phyloP scores from a whole-genome alignment of 2,113 vertebrate genomes.

The Antigone vipio region DNA sequence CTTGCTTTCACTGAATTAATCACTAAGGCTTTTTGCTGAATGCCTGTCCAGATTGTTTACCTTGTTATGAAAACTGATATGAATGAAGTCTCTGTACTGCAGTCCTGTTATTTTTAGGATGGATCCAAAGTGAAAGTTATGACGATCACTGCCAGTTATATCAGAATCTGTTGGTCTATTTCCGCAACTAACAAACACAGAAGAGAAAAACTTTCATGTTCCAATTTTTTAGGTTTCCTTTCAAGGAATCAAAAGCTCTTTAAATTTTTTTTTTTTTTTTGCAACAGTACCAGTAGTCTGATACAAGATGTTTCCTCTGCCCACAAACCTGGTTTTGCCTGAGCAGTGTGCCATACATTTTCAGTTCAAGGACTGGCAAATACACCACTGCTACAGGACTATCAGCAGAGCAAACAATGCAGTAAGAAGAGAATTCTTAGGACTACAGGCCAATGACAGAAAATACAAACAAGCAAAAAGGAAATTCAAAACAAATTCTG shows the following conservation, averaged over 20 bases:
- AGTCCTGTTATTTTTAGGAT: constrained; percentile 89
- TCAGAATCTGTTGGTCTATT: constrained; percentile 77
- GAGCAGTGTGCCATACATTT: neutral
- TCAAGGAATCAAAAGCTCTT: neutral
- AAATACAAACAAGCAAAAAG: neutral
- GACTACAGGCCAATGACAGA: neutral
- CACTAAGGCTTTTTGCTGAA: neutral
- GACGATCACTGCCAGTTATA: constrained; percentile 82
- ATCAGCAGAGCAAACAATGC: neutral
- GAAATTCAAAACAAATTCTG: neutral
- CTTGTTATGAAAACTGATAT: constrained; percentile 96
- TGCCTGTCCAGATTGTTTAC: constrained; percentile 60
- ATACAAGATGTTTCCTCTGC: neutral
- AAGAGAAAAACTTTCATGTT: neutral
- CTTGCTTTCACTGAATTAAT: neutral
- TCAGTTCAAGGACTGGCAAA: neutral
- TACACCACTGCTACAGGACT: neutral
- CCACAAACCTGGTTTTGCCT: neutral
- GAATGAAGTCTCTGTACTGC: constrained; percentile 94
- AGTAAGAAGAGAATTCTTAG: neutral
- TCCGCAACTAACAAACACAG: constrained; percentile 76
- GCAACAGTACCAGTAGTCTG: neutral
- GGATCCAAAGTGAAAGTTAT: constrained; percentile 88
- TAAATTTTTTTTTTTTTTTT: neutral
- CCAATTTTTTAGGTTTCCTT: neutral